Percentiles rank a stretch among this genome's conserved stretches.
Conservation (phyloP, 2,797 vertebrate species). For the Threskiornis aethiopicus region DNA sequence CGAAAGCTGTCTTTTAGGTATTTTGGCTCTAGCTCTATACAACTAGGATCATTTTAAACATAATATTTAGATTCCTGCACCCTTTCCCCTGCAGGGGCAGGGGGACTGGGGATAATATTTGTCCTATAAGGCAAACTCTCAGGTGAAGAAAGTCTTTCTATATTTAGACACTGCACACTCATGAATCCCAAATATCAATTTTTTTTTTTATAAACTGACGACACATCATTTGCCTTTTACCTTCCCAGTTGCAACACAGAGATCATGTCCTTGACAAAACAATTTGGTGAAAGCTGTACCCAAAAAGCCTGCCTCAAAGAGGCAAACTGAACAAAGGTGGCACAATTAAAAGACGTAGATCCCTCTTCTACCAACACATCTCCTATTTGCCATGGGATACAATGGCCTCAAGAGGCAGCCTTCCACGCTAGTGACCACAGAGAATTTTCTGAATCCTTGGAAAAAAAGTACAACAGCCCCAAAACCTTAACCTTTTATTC, state of each 20-base stretch:
- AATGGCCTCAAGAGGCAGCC: not conserved
- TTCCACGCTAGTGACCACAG: not conserved
- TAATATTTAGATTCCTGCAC: constrained; percentile 52
- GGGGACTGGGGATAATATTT: constrained; percentile 25
- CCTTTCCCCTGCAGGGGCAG: constrained; percentile 8
- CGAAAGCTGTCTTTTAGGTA: constrained; percentile 40
- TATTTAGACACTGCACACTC: not conserved
- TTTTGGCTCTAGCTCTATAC: constrained; percentile 47
- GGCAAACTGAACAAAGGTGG: not conserved
- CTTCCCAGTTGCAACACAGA: not conserved
- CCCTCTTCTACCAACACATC: not conserved
- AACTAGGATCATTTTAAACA: constrained; percentile 36
- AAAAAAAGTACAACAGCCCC: not conserved
- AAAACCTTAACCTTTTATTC: not conserved
- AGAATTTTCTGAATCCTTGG: not conserved
- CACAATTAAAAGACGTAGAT: not conserved
- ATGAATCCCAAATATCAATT: constrained; percentile 17
- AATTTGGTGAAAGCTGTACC: not conserved
- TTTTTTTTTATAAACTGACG: not conserved
- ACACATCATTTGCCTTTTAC: not conserved
- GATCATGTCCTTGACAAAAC: not conserved
- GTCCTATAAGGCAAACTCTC: constrained; percentile 39
- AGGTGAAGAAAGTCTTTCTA: constrained; percentile 32
- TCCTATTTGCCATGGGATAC: not conserved
- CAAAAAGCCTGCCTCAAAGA: not conserved